Base-by-base conservation (phyloP, 2,797 vertebrate species). In the Ptychadena robeensis region DNA sequence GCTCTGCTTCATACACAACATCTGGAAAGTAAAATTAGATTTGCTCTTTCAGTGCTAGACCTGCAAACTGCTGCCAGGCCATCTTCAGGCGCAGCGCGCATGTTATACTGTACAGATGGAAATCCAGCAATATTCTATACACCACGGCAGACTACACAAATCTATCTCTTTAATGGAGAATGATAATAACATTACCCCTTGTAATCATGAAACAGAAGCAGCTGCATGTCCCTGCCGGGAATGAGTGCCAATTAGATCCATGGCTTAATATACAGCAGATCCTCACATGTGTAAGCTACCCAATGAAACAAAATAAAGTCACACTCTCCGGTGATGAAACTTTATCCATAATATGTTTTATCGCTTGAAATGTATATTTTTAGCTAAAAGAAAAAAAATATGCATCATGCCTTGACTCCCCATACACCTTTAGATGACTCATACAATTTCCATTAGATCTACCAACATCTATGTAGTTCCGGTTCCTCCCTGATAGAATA, bases 151-250 rank as follows among this genome's bases (percentile, higher is more conserved):
- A 70, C 44, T 32, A 61, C 66, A 63, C 11, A 76, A 61, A 68
- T 68, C 70, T 66, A 44, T 72, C 63, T 75, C 40, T 81, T 59
- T 82, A 76, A 82, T 82, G 48, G 66, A 63, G 65, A 63, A 63
- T 44, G 73, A 38, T 82, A 82, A 82, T 77, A 38, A 76, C 64
- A 76, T 82, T 82, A 76, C 35, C 40, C 37, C 35, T 34, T 76
- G 53, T 76, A 82, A 82, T 82, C 75, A 82, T 70, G 71, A 59
- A 68, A 75, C 74, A 69, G 80, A 82, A 32, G 53, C 73, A 76
- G 73, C 73, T 63, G 65, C 65, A 76, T 44, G 66, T 64, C 38
- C 32, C n/a, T 76, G 72, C 73, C 73, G 72, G 81, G 64, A 82
- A 76, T 44, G 7, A 70, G 40, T 28, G 25, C 61, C 81, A 82